These are phyloP conservation scores for Diadema setosum DNA, from an alignment of 35 echinoderm and acorn worm genomes.

Conservation along the genomic window DNA sequence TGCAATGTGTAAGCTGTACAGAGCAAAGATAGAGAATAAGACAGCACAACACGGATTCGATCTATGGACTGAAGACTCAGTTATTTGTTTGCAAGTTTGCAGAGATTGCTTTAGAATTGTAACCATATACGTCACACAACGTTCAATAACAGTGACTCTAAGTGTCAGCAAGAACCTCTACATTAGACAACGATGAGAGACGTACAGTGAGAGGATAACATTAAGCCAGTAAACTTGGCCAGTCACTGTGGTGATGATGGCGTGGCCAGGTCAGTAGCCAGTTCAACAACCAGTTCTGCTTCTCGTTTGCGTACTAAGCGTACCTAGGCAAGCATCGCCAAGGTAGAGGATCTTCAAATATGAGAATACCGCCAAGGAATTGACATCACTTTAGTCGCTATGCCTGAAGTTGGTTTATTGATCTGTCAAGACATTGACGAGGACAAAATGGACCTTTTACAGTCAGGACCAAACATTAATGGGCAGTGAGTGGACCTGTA, in stretches of 20 bases:
- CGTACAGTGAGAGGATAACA: neutral
- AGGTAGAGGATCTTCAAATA: neutral
- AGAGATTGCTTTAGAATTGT: neutral
- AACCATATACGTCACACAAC: neutral
- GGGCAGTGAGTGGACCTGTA: slow-evolving; percentile 47
- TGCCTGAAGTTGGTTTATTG: neutral
- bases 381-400: neutral
- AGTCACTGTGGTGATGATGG: neutral
- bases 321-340: neutral
- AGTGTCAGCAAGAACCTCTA: no score
- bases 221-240: neutral
- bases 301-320: neutral
- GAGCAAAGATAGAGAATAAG: no score
- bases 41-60: no score
- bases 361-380: neutral
- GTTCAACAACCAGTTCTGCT: neutral
- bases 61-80: no score
- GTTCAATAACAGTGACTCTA: neutral
- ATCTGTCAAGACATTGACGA: slow-evolving; percentile 32
- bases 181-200: neutral
- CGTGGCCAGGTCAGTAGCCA: neutral
- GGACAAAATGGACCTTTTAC: slow-evolving; percentile 29
- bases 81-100: no score
- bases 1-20: no score
- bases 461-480: slow-evolving; percentile 17